Conservation (phyloP, 2,888 invertebrate genomes). For the Antheraea assamensis region DNA sequence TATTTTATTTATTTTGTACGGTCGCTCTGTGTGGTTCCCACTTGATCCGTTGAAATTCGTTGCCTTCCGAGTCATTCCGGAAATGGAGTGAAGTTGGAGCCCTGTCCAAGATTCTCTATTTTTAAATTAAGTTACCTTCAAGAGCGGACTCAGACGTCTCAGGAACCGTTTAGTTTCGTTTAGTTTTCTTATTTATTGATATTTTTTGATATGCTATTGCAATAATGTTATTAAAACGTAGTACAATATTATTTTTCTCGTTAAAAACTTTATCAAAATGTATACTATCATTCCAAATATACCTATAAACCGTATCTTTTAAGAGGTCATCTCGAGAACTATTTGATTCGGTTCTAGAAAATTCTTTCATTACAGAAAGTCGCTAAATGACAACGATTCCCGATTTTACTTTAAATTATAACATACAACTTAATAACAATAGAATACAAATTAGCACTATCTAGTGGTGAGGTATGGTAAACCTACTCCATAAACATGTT, state of each 20-base stretch:
- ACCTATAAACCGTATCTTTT: no score
- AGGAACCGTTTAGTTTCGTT: background rate
- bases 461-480: no score
- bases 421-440: no score
- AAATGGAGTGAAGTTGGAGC: constrained; percentile 50
- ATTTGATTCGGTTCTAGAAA: no score
- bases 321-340: no score
- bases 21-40: constrained; percentile 28
- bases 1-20: background rate
- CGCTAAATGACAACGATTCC: no score
- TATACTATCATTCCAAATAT: background rate
- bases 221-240: background rate
- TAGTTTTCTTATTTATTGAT: background rate
- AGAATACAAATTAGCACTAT: no score
- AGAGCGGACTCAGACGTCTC: background rate
- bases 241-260: background rate
- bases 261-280: background rate
- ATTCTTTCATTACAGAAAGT: no score
- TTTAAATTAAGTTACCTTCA: constrained; percentile 20
- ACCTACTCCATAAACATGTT: no score
- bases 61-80: constrained; percentile 38
- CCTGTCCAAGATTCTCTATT: constrained; percentile 25
- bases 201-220: background rate
- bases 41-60: constrained; percentile 37
- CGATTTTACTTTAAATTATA: no score